Conservation (phyloP, 2,888 invertebrate species). For the Orthosia gothica region DNA sequence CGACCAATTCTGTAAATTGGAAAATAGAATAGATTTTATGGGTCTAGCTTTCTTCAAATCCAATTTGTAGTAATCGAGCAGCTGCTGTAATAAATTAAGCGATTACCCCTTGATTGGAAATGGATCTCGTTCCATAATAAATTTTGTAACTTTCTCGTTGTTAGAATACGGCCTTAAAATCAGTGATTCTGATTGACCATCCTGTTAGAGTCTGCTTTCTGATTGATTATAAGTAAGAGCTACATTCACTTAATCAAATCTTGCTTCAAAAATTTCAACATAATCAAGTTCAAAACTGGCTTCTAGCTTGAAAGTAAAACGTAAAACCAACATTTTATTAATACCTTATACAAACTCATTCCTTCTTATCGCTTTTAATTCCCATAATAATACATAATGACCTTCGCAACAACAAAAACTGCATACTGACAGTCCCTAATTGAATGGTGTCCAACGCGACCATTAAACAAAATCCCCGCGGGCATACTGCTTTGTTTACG, state of each 20-base stretch:
- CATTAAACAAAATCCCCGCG: conserved; percentile 63
- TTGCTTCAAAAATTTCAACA: background rate
- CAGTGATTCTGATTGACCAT: conserved; percentile 3
- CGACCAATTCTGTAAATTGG: background rate
- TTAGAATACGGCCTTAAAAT: conserved; percentile 21
- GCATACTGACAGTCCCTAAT: conserved; percentile 56
- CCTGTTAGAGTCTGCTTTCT: background rate
- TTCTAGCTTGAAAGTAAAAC: conserved; percentile 7
- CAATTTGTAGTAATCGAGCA: conserved; percentile 44
- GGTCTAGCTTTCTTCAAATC: conserved; percentile 30
- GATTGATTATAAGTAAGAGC: background rate
- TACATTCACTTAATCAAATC: background rate
- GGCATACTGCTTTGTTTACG: conserved; percentile 57
- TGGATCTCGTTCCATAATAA: conserved; percentile 36
- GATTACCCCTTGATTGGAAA: conserved; percentile 51
- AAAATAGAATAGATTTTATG: conserved; percentile 18
- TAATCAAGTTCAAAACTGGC: background rate
- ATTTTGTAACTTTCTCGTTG: conserved; percentile 45
- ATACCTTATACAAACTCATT: conserved; percentile 18
- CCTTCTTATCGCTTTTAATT: conserved; percentile 32
- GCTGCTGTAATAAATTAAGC: conserved; percentile 40
- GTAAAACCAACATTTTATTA: conserved; percentile 11
- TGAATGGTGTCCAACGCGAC: conserved; percentile 58
- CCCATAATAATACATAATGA: conserved; percentile 42
- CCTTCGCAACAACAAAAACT: conserved; percentile 58